Base-by-base conservation (phyloP, 2,888 invertebrate species). In the Pseudanteris insignis region DNA sequence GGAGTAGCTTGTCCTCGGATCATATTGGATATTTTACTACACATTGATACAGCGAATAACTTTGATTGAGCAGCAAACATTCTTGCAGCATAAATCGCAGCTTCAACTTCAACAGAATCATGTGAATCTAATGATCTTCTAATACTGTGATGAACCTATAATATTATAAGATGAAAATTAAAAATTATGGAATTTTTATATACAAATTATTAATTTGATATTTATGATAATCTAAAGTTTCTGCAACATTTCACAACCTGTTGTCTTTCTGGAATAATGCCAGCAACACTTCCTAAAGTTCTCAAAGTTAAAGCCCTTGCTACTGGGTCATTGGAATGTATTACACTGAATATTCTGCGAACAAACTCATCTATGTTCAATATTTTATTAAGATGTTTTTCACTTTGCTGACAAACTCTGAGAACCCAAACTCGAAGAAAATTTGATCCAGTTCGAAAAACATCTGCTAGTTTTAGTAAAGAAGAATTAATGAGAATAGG, bases 401-500 rank as follows among this genome's bases (percentile, higher is more conserved):
- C 94, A 76, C 96, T 96, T 76, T 97, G 95, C 68, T 96, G 93
- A 64, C 95, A 94, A 0, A 97, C 96, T 44, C 94, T 85, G 26
- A 96, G 81, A 0, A 98, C 92, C 88, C 96, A 96, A 26, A 96
- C 85, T 2, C 97, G 86, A 25, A 97, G 81, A 74, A 97, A 92
- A 78, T 98, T 98, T 55, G 90, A 93, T 1, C 95, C 90, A 72
- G 84, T 89, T 51, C 95, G 89, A 82, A 98, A 98, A 2, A 96
- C 92, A 81, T 98, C 97, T 0, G 96, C 91, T 10, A 98, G 81
- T 83, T 97, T 96, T 11, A 98, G 81, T 66, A 97, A 89, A 0
- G 97, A 96, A 0, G 97, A 94, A 81, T 98, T 98, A 18, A 98
- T 97, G 11, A 98, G 83, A 73, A 97, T 96, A 0, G 98, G 98